A percentile compares a stretch with the other conserved stretches of the same genome.
Evolutionary conservation across 1,140 invertebrate species (phyloP).

Genomic region (Helicoverpa armigera): DNA sequence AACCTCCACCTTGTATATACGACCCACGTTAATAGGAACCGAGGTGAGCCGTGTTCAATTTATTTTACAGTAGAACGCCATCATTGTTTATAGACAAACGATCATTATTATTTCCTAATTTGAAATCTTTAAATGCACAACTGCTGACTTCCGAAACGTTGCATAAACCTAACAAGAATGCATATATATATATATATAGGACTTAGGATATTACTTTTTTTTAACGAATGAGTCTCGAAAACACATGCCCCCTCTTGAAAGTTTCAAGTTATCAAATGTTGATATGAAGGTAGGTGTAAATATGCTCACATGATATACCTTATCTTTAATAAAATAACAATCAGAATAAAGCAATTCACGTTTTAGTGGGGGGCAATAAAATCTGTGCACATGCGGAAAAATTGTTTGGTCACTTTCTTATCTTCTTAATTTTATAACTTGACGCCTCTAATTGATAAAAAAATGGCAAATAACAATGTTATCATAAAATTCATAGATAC

Average conservation of each 20-base stretch:
- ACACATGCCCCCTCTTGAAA: no score
- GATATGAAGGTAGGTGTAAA: background rate
- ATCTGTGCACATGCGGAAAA: constrained; percentile 20
- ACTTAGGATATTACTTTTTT: no score
- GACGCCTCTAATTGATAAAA: constrained; percentile 29
- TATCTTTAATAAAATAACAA: constrained; percentile 18
- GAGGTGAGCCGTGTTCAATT: constrained; percentile 91
- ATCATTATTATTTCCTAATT: no score
- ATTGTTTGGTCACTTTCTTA: constrained; percentile 1
- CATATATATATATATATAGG: no score
- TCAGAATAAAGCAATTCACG: constrained; percentile 11
- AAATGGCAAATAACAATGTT: constrained; percentile 51
- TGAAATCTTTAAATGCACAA: no score
- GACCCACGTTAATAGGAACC: constrained; percentile 98
- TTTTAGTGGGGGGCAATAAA: constrained; percentile 17
- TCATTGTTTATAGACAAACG: no score
- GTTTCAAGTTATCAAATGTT: no score
- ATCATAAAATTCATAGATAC: constrained; percentile 56
- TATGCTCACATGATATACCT: background rate
- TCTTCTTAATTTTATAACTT: constrained; percentile 9
- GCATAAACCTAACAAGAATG: no score
- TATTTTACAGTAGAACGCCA: background rate
- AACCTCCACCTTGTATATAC: constrained; percentile 96
- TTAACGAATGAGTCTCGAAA: no score
- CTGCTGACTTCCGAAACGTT: no score